Percentiles rank a stretch among this genome's conserved stretches.
Evolutionary conservation across 2,113 vertebrate species (phyloP).

Genomic region (Phylloscopus trochiloides): DNA sequence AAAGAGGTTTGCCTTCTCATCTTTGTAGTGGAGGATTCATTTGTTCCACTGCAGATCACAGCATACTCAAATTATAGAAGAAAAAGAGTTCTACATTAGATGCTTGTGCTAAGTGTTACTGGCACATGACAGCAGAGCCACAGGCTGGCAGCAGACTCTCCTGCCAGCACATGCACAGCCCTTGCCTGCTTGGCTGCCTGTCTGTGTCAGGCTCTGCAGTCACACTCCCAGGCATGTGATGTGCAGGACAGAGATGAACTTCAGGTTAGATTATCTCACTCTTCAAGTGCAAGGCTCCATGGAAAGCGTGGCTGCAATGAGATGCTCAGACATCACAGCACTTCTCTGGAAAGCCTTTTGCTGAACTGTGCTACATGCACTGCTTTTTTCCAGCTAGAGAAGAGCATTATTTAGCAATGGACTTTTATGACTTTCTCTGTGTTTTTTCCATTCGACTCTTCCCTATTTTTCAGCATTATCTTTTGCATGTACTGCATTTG

Average conservation of each 20-base stretch:
- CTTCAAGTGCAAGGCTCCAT: neutral
- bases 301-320: neutral
- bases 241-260: neutral
- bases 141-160: neutral
- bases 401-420: neutral
- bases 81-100: neutral
- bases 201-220: neutral
- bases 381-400: neutral
- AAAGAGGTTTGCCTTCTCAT: neutral
- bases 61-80: neutral
- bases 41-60: neutral
- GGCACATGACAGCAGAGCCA: neutral
- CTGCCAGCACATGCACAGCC: accelerated
- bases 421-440: neutral
- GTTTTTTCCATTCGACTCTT: neutral
- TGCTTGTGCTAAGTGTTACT: neutral
- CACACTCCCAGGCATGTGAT: neutral
- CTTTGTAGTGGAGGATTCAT: neutral
- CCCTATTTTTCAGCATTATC: neutral
- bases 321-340: neutral
- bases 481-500: neutral
- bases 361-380: neutral
- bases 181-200: neutral
- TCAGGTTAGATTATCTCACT: neutral
- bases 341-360: neutral